These are phyloP conservation scores for Porites divaricata DNA, from an alignment of 92 coral and sea anemone species.

Conservation along the genomic window DNA sequence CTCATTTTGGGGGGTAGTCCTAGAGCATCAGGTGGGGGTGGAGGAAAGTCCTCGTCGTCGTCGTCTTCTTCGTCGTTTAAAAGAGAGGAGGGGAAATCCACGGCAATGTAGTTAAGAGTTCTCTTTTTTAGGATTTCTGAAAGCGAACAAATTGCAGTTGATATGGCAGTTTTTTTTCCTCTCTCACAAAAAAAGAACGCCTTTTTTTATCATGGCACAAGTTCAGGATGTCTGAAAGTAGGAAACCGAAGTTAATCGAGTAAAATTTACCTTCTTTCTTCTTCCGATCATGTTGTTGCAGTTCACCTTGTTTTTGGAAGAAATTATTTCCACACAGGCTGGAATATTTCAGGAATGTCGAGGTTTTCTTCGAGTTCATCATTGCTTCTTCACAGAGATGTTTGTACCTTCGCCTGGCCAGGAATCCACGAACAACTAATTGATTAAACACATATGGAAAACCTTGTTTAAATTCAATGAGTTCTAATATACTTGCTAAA, in stretches of 20 bases:
- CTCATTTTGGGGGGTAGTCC: constrained; percentile 44
- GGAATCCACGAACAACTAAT: constrained; percentile 89
- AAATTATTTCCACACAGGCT: constrained; percentile 36
- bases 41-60: constrained; percentile 58
- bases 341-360: constrained; percentile 56
- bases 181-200: not conserved
- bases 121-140: constrained; percentile 54
- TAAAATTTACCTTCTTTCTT: constrained; percentile 29
- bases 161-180: not conserved
- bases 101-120: constrained; percentile 46
- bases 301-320: constrained; percentile 42
- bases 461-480: not conserved
- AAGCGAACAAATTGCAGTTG: not conserved
- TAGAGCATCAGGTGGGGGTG: constrained; percentile 68
- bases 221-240: not conserved
- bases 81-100: constrained; percentile 45
- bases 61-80: constrained; percentile 47
- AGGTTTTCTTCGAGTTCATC: constrained; percentile 47
- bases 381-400: constrained; percentile 61
- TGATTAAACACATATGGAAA: not conserved
- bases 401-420: constrained; percentile 76
- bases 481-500: not conserved
- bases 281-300: constrained; percentile 44
- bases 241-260: not conserved
- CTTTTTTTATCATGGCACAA: not conserved